These are phyloP conservation scores for Biston stratarius DNA, from an alignment of 2,888 invertebrate genomes.

Conservation along the genomic window DNA sequence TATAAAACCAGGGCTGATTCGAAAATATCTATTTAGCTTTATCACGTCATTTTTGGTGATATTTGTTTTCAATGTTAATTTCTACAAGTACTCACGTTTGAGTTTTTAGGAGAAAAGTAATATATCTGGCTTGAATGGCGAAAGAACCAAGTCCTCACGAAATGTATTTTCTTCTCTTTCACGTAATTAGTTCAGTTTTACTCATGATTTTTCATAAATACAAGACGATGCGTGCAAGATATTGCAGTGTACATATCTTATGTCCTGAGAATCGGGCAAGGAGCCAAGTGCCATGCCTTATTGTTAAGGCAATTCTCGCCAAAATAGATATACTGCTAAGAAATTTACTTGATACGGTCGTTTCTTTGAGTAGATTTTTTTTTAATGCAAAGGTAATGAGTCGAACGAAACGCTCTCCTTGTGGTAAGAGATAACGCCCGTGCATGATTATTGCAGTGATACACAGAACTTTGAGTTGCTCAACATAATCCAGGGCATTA, in stretches of 20 bases:
- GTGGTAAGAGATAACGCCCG: too few species aligned
- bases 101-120: too few species aligned
- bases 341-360: background rate
- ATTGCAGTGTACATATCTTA: background rate
- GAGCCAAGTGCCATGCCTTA: constrained; percentile 12
- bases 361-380: background rate
- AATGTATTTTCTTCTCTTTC: background rate
- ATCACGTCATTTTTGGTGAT: too few species aligned
- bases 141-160: background rate
- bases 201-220: background rate
- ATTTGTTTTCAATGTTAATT: too few species aligned
- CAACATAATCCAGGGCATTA: too few species aligned
- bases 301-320: constrained; percentile 14
- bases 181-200: constrained; percentile 3
- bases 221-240: constrained; percentile 12
- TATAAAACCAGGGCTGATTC: too few species aligned
- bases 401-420: too few species aligned
- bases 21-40: too few species aligned
- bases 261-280: background rate
- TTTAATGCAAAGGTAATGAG: too few species aligned
- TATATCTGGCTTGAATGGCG: background rate
- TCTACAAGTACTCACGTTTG: too few species aligned
- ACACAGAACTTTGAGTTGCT: too few species aligned
- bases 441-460: too few species aligned
- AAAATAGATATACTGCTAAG: constrained; percentile 7